phyloP scores from a whole-genome alignment of 2,888 invertebrate species.

The Creontiades dilutus region DNA sequence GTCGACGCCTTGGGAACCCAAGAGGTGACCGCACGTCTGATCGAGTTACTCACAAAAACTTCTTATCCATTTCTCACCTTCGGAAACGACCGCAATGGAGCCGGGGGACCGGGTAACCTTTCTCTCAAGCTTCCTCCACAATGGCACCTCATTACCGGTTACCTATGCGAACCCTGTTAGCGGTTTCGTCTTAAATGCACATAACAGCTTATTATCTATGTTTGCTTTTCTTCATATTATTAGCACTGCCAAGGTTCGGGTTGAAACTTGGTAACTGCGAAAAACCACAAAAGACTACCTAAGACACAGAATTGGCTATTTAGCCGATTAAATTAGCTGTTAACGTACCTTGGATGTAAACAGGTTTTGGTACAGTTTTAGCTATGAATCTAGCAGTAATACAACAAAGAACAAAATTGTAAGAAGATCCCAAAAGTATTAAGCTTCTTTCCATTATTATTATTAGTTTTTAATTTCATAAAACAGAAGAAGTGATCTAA shows the following conservation, averaged over 20 bases:
- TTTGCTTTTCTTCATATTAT: neutral
- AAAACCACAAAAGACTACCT: too few relatives aligned
- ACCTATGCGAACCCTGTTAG: neutral
- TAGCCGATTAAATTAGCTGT: too few relatives aligned
- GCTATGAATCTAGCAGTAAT: too few relatives aligned
- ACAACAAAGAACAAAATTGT: too few relatives aligned
- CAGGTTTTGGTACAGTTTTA: too few relatives aligned
- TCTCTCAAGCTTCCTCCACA: slow-evolving; percentile 36
- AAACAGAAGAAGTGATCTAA: too few relatives aligned
- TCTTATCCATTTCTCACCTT: slow-evolving; percentile 68
- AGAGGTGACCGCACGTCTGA: slow-evolving; percentile 63
- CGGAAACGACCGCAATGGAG: slow-evolving; percentile 55
- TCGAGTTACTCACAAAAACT: slow-evolving; percentile 66
- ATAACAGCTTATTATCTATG: neutral
- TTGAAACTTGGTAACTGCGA: neutral
- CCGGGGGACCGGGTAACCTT: slow-evolving; percentile 59
- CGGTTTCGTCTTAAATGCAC: slow-evolving; percentile 24
- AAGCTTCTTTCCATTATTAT: too few relatives aligned
- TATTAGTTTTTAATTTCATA: too few relatives aligned
- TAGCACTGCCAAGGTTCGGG: neutral
- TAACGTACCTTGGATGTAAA: too few relatives aligned
- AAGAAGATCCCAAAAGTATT: too few relatives aligned
- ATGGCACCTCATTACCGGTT: slow-evolving; percentile 57
- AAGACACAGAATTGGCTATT: too few relatives aligned
- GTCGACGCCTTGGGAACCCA: slow-evolving; percentile 60